These are phyloP conservation scores for Epicauta chinensis DNA, from an alignment of 1,140 invertebrate species.

Conservation along the genomic window DNA sequence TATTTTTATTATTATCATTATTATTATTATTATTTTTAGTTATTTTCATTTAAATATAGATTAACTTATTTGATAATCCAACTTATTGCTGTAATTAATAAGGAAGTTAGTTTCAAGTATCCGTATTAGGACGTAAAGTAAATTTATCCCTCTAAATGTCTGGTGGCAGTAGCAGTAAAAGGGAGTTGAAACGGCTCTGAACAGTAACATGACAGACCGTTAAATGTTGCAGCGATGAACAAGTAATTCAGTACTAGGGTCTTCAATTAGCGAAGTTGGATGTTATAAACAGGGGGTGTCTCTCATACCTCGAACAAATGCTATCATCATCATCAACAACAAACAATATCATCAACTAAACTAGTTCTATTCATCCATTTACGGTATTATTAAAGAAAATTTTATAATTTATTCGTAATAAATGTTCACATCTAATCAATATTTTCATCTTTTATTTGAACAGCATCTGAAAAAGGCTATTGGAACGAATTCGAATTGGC, in stretches of 20 bases:
- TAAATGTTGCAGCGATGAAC: conserved; percentile 34
- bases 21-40: too few species aligned
- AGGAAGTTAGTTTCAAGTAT: conserved; percentile 8
- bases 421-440: too few species aligned
- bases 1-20: too few species aligned
- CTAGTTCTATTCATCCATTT: not conserved
- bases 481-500: too few species aligned
- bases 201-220: conserved; percentile 33
- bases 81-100: conserved; percentile 6
- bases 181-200: conserved; percentile 21
- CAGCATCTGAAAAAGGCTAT: too few species aligned
- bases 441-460: too few species aligned
- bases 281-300: conserved; percentile 22
- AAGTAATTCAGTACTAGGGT: conserved; percentile 32
- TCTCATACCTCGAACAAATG: conserved; percentile 16
- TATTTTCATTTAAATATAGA: too few species aligned
- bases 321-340: conserved; percentile 11
- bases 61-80: too few species aligned
- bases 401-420: too few species aligned
- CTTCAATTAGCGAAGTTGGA: conserved; percentile 34
- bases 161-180: conserved; percentile 23
- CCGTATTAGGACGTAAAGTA: conserved; percentile 15
- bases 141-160: conserved; percentile 16
- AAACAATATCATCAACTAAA: not conserved
- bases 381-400: too few species aligned